phyloP scores from a whole-genome alignment of 2,888 invertebrate species.

The Lamproptera curius region DNA sequence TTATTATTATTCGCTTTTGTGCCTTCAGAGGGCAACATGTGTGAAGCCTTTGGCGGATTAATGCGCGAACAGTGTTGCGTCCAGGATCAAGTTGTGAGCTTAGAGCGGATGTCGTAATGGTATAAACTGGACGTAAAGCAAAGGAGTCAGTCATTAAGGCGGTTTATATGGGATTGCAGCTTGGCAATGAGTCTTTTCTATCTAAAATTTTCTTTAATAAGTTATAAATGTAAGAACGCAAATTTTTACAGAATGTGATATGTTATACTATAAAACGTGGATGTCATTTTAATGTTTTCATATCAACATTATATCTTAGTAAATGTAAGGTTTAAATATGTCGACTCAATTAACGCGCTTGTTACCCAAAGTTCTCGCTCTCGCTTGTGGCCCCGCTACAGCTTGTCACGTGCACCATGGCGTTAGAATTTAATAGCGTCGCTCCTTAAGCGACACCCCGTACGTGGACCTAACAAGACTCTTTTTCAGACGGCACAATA shows the following conservation, averaged over 20 bases:
- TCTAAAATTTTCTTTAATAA: too few species aligned
- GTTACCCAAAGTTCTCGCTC: not conserved
- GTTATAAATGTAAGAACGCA: too few species aligned
- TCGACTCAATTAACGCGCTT: too few species aligned
- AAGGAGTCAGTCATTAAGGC: too few species aligned
- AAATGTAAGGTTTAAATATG: too few species aligned
- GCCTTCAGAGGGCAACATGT: constrained; percentile 64
- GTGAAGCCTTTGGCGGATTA: constrained; percentile 52
- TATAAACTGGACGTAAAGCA: too few species aligned
- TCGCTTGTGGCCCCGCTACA: constrained; percentile 21
- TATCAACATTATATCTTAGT: too few species aligned
- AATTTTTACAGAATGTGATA: too few species aligned
- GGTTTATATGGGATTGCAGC: too few species aligned
- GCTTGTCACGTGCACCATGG: constrained; percentile 40
- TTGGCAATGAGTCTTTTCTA: too few species aligned
- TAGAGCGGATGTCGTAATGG: constrained; percentile 22
- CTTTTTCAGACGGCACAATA: constrained; percentile 60
- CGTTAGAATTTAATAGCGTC: constrained; percentile 72
- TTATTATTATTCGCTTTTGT: constrained; percentile 74
- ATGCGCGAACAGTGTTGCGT: constrained; percentile 38
- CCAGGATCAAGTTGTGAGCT: constrained; percentile 28
- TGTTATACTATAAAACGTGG: too few species aligned
- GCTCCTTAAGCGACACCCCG: constrained; percentile 59
- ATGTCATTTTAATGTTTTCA: too few species aligned
- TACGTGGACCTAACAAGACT: constrained; percentile 66